Percentiles rank a stretch among this genome's conserved stretches.
Conservation (phyloP, 2,113 vertebrate genomes). For the Motacilla tschutschensis region DNA sequence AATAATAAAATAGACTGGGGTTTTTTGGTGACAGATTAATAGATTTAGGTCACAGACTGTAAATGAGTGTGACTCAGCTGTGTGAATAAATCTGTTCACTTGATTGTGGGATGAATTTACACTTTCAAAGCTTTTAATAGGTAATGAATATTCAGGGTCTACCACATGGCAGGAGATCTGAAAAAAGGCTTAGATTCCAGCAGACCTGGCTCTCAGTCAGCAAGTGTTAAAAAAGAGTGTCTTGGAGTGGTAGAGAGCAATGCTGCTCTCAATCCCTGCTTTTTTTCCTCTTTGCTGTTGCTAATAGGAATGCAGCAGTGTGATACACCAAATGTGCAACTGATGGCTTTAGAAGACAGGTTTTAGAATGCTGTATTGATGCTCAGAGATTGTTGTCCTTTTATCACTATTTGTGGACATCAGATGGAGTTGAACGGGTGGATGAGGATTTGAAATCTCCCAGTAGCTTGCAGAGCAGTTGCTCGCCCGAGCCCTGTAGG, state of each 20-base stretch:
- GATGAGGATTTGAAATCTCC: background rate
- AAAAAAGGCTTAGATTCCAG: background rate
- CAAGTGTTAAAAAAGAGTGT: background rate
- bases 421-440: background rate
- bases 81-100: constrained; percentile 27
- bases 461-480: background rate
- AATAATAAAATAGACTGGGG: background rate
- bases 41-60: constrained; percentile 37
- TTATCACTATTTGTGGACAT: background rate
- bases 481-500: background rate
- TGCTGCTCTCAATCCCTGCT: background rate
- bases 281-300: background rate
- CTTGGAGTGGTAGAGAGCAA: background rate
- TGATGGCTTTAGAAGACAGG: background rate
- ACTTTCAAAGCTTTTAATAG: constrained; percentile 46
- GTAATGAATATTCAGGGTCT: constrained; percentile 60
- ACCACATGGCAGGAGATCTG: background rate
- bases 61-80: constrained; percentile 30
- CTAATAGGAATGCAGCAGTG: background rate
- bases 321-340: background rate
- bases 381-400: background rate
- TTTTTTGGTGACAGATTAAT: background rate
- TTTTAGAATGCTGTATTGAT: background rate
- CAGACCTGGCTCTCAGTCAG: constrained; percentile 1
- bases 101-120: constrained; percentile 33